These are phyloP conservation scores for Coilia nasus DNA, from an alignment of 2,797 vertebrate species.

Conservation along the genomic window DNA sequence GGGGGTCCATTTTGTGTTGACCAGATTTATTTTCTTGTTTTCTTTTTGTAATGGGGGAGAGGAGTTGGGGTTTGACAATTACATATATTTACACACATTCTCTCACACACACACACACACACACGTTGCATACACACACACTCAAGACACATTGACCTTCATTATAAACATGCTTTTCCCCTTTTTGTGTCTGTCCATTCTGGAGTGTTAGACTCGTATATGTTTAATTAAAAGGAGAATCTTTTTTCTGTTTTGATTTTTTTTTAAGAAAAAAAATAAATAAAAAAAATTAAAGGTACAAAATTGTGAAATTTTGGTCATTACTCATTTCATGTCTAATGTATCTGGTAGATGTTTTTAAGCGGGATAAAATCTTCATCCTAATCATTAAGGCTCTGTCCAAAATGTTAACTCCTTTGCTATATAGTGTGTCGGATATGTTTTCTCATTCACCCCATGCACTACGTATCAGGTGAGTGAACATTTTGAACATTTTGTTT, in stretches of 20 bases:
- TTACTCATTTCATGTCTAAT: no score
- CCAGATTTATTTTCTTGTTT: slow-evolving; percentile 46
- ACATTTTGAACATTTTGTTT: no score
- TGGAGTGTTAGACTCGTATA: slow-evolving; percentile 71
- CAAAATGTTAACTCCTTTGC: no score
- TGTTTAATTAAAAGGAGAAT: slow-evolving; percentile 64
- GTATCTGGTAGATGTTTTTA: no score
- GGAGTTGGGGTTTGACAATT: slow-evolving; percentile 38
- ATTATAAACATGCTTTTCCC: slow-evolving; percentile 47
- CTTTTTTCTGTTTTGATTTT: slow-evolving; percentile 41
- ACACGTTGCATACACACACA: slow-evolving; percentile 27
- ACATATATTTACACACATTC: not conserved
- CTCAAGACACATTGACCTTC: slow-evolving; percentile 41
- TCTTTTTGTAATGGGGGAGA: slow-evolving; percentile 37
- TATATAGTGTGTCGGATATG: no score
- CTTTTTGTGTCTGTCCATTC: slow-evolving; percentile 49
- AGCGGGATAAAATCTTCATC: no score
- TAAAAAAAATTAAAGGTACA: slow-evolving; percentile 60
- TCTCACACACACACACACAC: slow-evolving; percentile 57
- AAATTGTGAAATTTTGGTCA: slow-evolving; percentile 15
- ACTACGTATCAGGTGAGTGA: no score
- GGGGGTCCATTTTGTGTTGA: slow-evolving; percentile 44
- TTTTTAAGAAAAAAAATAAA: slow-evolving; percentile 79
- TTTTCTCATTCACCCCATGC: no score
- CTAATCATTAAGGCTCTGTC: no score